A percentile compares a stretch with the other conserved stretches of the same genome.
phyloP scores from a whole-genome alignment of 2,888 invertebrate genomes.

The Danaus chrysippus region DNA sequence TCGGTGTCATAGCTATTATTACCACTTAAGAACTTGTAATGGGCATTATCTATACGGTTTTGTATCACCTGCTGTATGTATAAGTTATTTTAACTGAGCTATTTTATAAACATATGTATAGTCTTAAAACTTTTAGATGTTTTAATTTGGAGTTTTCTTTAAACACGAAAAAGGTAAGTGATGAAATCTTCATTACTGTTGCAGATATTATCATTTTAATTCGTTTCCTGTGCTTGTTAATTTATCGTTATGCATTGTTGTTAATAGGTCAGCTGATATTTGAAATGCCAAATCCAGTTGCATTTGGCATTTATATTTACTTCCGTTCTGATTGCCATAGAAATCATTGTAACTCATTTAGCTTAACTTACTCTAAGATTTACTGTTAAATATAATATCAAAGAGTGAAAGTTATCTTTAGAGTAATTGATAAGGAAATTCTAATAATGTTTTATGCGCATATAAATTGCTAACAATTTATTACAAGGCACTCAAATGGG shows the following conservation, averaged over 20 bases:
- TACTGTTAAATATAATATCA: no score
- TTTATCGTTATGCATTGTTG: background rate
- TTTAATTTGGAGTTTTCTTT: background rate
- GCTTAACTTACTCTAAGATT: no score
- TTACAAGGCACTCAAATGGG: constrained; percentile 28
- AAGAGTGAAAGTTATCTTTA: background rate
- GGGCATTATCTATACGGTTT: background rate
- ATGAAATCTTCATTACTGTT: no score
- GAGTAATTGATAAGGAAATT: constrained; percentile 7
- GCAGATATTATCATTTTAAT: constrained; percentile 12
- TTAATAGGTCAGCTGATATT: constrained; percentile 23
- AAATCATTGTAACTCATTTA: no score
- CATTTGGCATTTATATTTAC: constrained; percentile 4
- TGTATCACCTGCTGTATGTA: background rate
- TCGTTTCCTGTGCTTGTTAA: constrained; percentile 11
- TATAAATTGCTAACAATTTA: constrained; percentile 30
- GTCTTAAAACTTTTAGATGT: background rate
- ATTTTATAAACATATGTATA: background rate
- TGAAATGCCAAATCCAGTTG: constrained; percentile 23
- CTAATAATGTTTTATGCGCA: constrained; percentile 9
- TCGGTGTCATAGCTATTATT: constrained; percentile 16
- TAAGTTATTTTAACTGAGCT: no score
- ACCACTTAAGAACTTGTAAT: constrained; percentile 17
- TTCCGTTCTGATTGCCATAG: no score
- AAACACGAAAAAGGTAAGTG: background rate